Evolutionary conservation across 2,888 invertebrate genomes (phyloP), one percentile per base, ranked within the genome.

Genomic region (Dasypolia templi): DNA sequence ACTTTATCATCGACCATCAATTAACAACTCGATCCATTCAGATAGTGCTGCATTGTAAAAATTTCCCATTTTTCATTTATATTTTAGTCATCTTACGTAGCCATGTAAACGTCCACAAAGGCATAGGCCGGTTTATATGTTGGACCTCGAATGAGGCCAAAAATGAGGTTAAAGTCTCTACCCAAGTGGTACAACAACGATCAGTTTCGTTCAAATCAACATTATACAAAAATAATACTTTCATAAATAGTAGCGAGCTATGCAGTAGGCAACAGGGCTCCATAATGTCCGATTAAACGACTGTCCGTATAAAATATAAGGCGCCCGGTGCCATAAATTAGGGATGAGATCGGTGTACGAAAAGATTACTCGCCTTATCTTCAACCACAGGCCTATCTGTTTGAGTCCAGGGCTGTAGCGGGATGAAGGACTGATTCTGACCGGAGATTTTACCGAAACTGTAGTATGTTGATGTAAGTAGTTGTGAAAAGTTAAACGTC

Each of bases 241-340:
- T 44, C 35, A 71, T 66, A 77, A 78, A 75, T 74, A 77, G 44
- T 51, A 66, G 49, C 81, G 56, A 70, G 77, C 77, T 68, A 69
- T 67, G 81, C 67, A 65, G 59, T 70, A 74, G 51, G 42, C 69
- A 64, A 56, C 35, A 42, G 35, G 39, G 63, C 56, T 63, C 72
- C 77, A 81, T 79, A 78, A 83, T 81, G 70, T 75, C 56, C 73
- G 72, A 78, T 86, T 87, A 86, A 82, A 77, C 61, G 80, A 76
- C 78, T 84, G 76, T 78, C 74, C 79, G 62, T 77, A 75, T 80
- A 86, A 87, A 87, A 88, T 87, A 88, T 86, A 87, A 89, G 88
- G 86, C 84, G 81, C 83, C 85, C 76, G 72, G 73, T 70, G 71
- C 83, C 82, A 89, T 89, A 89, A 91, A 92, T 92, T 91, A 92